phyloP scores from a whole-genome alignment of 2,888 invertebrate species.

The Eumerus sabulonum region DNA sequence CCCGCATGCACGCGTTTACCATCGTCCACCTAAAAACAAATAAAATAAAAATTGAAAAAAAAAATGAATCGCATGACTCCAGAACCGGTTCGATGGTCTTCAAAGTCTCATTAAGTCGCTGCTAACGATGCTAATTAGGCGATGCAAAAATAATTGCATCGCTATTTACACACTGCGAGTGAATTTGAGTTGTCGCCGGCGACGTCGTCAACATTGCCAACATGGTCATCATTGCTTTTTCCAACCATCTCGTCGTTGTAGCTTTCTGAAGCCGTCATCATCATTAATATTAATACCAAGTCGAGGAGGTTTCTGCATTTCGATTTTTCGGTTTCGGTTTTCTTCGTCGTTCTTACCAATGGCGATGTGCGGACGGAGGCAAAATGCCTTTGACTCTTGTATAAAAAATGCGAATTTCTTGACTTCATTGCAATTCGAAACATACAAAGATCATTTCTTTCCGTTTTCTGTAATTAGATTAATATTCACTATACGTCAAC shows the following conservation, averaged over 20 bases:
- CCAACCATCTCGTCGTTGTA: no score
- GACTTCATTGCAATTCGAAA: conserved; percentile 30
- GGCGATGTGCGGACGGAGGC: conserved; percentile 1
- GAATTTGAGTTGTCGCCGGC: conserved; percentile 23
- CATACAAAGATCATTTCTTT: not conserved
- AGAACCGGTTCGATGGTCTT: conserved; percentile 27
- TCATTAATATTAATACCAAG: no score
- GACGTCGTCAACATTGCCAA: not conserved
- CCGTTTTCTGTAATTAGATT: conserved; percentile 46
- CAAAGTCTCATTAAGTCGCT: conserved; percentile 55
- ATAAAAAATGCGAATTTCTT: conserved; percentile 27
- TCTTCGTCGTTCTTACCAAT: conserved; percentile 14
- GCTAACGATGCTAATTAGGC: conserved; percentile 60
- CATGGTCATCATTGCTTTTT: no score
- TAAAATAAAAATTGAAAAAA: no score
- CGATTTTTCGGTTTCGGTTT: not conserved
- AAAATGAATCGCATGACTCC: not conserved
- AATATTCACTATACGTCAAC: conserved; percentile 46
- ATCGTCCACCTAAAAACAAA: conserved; percentile 1
- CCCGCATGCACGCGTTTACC: conserved; percentile 4
- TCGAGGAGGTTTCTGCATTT: no score
- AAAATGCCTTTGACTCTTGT: conserved; percentile 34
- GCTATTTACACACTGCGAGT: conserved; percentile 32
- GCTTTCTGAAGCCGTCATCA: no score
- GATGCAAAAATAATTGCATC: conserved; percentile 57